Conservation (phyloP, 2,797 vertebrate species). For the Phaenicophaeus curvirostris region DNA sequence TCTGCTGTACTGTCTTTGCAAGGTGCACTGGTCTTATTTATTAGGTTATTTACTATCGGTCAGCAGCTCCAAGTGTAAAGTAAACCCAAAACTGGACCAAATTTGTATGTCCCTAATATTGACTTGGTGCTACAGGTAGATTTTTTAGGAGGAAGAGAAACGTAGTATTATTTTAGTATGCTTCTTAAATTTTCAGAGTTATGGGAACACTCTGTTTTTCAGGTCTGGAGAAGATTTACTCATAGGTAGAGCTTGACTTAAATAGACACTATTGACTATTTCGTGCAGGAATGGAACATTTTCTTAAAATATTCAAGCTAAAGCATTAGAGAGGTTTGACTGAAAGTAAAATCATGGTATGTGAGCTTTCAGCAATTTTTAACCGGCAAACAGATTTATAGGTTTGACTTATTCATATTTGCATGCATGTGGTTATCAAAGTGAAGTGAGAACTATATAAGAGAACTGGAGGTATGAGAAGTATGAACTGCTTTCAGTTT, state of each 20-base stretch:
- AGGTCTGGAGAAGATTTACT: neutral
- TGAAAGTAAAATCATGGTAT: neutral
- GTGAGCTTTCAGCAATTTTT: neutral
- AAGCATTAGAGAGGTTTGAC: neutral
- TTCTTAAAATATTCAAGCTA: neutral
- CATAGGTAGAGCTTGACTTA: neutral
- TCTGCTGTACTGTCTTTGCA: slow-evolving; percentile 35
- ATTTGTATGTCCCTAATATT: neutral
- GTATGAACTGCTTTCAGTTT: neutral
- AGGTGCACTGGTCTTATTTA: slow-evolving; percentile 26
- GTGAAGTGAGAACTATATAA: neutral
- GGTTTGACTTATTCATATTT: neutral
- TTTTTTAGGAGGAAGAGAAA: neutral
- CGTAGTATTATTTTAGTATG: neutral
- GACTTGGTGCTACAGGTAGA: neutral
- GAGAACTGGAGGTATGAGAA: neutral
- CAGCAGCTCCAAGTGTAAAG: neutral
- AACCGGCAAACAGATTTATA: neutral
- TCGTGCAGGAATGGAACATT: neutral
- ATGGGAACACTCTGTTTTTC: neutral
- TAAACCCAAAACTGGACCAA: neutral
- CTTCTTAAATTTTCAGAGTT: neutral
- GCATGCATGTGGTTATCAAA: slow-evolving; percentile 3
- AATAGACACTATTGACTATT: neutral
- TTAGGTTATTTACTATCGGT: neutral